Conservation (phyloP, 2,113 vertebrate species). For the Etheostoma spectabile region DNA sequence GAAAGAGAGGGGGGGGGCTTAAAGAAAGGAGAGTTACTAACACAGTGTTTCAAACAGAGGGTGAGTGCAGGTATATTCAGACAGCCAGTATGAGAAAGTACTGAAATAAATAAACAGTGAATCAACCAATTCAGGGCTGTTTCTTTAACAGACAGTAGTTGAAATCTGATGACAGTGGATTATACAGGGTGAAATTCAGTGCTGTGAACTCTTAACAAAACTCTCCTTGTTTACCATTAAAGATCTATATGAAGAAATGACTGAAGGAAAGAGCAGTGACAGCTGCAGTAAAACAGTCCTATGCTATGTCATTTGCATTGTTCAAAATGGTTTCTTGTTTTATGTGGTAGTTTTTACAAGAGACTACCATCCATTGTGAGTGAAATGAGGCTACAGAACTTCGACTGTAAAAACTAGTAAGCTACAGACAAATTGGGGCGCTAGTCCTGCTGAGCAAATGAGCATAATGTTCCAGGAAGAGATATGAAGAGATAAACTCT, state of each 20-base stretch:
- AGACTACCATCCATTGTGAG: neutral
- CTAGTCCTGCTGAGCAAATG: neutral
- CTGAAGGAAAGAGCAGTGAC: neutral
- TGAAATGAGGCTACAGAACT: neutral
- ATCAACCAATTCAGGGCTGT: neutral
- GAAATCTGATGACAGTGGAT: neutral
- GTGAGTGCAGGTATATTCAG: too few relatives aligned
- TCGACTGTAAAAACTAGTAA: too few relatives aligned
- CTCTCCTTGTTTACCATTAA: neutral
- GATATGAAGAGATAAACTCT: conserved; percentile 1
- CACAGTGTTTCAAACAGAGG: too few relatives aligned
- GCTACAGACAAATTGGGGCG: too few relatives aligned
- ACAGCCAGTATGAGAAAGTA: neutral
- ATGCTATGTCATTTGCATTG: neutral
- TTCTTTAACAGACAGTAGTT: neutral
- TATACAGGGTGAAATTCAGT: neutral
- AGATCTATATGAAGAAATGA: neutral
- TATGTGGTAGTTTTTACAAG: neutral
- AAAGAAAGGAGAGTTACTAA: too few relatives aligned
- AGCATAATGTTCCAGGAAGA: conserved; percentile 10
- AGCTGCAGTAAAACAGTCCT: neutral
- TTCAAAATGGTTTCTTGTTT: neutral
- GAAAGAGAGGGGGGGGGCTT: too few relatives aligned
- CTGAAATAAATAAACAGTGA: neutral
- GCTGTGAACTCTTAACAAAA: neutral